Conservation (phyloP, 2,888 invertebrate genomes). For the Drosophila prostipennis region DNA sequence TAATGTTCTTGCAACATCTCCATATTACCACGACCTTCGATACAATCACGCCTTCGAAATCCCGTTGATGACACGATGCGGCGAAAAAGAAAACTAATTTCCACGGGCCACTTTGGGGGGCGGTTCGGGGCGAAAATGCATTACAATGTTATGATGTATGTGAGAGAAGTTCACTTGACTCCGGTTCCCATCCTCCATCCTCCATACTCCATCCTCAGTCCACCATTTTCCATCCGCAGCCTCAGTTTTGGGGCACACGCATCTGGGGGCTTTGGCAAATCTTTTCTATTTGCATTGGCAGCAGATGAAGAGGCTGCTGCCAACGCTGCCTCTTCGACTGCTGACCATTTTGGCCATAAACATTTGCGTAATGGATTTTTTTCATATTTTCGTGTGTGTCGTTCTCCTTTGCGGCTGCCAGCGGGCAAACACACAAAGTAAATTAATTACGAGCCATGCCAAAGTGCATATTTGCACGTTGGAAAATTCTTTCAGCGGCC, state of each 20-base stretch:
- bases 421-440: slow-evolving; percentile 79
- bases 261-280: slow-evolving; percentile 60
- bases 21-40: slow-evolving; percentile 45
- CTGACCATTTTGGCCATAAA: slow-evolving; percentile 80
- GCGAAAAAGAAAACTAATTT: slow-evolving; percentile 58
- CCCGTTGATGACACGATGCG: slow-evolving; percentile 41
- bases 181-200: slow-evolving; percentile 44
- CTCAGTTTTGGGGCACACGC: slow-evolving; percentile 52
- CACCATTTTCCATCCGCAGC: slow-evolving; percentile 4
- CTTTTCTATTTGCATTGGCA: slow-evolving; percentile 77
- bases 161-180: slow-evolving; percentile 44
- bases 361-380: slow-evolving; percentile 81
- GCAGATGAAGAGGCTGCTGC: slow-evolving; percentile 36
- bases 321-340: slow-evolving; percentile 26
- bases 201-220: neutral
- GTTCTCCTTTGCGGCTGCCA: slow-evolving; percentile 60
- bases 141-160: slow-evolving; percentile 71
- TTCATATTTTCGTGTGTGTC: slow-evolving; percentile 68
- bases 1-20: slow-evolving; percentile 40
- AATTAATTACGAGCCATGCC: slow-evolving; percentile 74
- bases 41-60: slow-evolving; percentile 43
- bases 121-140: slow-evolving; percentile 55
- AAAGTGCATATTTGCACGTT: slow-evolving; percentile 65
- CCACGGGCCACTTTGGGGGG: slow-evolving; percentile 19
- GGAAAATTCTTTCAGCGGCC: slow-evolving; percentile 53